These are phyloP conservation scores for Taphrorychus bicolor DNA, from an alignment of 2,888 invertebrate species.

Conservation along the genomic window DNA sequence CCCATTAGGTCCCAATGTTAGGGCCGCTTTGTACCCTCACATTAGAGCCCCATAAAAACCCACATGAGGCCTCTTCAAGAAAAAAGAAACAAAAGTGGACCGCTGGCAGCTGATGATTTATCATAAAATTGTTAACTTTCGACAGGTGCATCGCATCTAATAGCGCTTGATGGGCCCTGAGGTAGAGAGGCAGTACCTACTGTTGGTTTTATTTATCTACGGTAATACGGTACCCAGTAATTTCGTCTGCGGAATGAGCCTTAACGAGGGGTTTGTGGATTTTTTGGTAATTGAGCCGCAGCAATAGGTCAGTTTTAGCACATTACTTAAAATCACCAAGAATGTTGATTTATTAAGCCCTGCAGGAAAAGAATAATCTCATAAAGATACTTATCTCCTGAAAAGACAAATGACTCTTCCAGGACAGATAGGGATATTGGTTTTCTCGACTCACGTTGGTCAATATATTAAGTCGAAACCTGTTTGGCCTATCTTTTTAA, in stretches of 20 bases:
- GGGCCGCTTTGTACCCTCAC: slow-evolving; percentile 12
- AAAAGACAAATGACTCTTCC: slow-evolving; percentile 33
- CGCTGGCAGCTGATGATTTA: slow-evolving; percentile 35
- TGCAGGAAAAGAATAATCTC: slow-evolving; percentile 14
- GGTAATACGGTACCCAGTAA: slow-evolving; percentile 20
- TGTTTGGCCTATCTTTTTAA: slow-evolving; percentile 34
- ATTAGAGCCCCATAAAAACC: slow-evolving; percentile 23
- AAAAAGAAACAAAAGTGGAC: slow-evolving; percentile 24
- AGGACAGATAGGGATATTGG: slow-evolving; percentile 36
- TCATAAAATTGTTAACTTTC: slow-evolving; percentile 29
- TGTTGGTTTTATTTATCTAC: slow-evolving; percentile 23
- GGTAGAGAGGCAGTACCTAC: slow-evolving; percentile 12
- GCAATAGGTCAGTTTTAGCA: not conserved
- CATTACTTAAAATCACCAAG: not conserved
- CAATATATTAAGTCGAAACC: slow-evolving; percentile 37
- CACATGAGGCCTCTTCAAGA: slow-evolving; percentile 12
- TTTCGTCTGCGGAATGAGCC: slow-evolving; percentile 7
- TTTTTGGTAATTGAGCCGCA: too few species aligned
- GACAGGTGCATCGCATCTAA: slow-evolving; percentile 28
- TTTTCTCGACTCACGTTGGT: slow-evolving; percentile 30
- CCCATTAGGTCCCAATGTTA: slow-evolving; percentile 7
- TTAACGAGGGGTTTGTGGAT: too few species aligned
- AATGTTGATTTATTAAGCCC: not conserved
- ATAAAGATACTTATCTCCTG: slow-evolving; percentile 30
- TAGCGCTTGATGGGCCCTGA: not conserved